Base-by-base conservation (phyloP, 2,113 vertebrate genomes). In the Hassar affinis region DNA sequence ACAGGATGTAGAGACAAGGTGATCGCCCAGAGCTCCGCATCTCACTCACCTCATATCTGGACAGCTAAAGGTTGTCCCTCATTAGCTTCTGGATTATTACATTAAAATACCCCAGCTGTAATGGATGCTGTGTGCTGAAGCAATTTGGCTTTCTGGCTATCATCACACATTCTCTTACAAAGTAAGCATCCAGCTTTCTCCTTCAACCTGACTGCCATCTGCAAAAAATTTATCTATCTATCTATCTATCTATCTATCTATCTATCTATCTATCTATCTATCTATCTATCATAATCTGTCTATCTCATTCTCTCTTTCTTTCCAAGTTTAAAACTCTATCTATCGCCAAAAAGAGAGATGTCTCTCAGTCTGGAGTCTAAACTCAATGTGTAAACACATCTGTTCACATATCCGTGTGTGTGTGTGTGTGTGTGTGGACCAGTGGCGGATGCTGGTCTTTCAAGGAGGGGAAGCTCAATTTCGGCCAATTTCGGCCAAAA, bases 311-410 rank as follows among this genome's bases (percentile, higher is more conserved):
- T 75, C 15, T 3, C 18, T 78, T 14, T 69, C 42, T 81, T 74
- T 54, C 49, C 59, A n/a, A 49, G 45, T 77, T 81, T 90, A 91
- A 91, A 89, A 89, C 49, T 92, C 90, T 91, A 88, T 89, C 88
- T 81, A 27, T 62, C 91, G 90, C 85, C 85, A 91, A 79, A 87
- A 83, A 89, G 75, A 62, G 66, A 85, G 80, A 82, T 87, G 81
- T 84, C 51, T 78, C 64, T 74, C 79, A 66, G 74, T 78, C 71
- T 78, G 68, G 80, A 25, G 72, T 84, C 51, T 27, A 35, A 66
- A 71, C 25, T 49, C 33, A 71, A 7, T 12, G 66, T 59, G 62
- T 45, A 33, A 30, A 64, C 35, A n/a, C 30, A 56, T 84, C 51
- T 51, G 57, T 45, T 49, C 66, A 52, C 38, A 71, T 71, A 71